Evolutionary conservation across 2,888 invertebrate genomes (phyloP).

Genomic region (Xanthia togata): DNA sequence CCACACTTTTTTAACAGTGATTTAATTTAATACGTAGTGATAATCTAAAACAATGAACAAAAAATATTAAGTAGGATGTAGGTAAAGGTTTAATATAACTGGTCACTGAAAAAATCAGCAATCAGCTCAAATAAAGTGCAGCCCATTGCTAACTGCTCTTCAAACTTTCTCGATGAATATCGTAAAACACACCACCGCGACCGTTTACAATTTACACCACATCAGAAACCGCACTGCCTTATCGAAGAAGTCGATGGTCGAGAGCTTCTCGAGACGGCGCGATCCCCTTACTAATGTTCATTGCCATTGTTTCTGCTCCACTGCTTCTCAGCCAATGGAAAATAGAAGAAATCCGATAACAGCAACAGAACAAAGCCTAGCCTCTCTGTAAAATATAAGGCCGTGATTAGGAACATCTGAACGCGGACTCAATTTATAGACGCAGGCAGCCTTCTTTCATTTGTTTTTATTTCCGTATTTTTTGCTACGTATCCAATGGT

Average conservation of each 20-base stretch:
- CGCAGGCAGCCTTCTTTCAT: constrained; percentile 19
- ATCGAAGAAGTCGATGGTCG: constrained; percentile 65
- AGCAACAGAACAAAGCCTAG: constrained; percentile 61
- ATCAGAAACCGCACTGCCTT: constrained; percentile 57
- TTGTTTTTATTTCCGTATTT: constrained; percentile 27
- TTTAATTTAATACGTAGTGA: not conserved
- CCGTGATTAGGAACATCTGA: constrained; percentile 58
- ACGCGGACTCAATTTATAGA: constrained; percentile 54
- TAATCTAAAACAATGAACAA: not conserved
- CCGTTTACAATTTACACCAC: constrained; percentile 55
- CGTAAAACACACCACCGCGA: constrained; percentile 27
- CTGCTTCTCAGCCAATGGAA: constrained; percentile 67
- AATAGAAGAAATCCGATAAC: constrained; percentile 69
- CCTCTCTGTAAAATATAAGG: constrained; percentile 50
- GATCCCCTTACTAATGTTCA: constrained; percentile 76
- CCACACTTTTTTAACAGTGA: not conserved
- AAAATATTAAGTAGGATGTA: not conserved
- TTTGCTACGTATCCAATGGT: constrained; percentile 43
- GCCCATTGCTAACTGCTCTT: not conserved
- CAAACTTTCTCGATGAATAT: not conserved
- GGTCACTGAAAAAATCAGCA: not conserved
- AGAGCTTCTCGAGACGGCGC: constrained; percentile 73
- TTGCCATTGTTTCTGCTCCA: constrained; percentile 76
- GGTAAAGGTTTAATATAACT: not conserved
- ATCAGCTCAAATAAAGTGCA: not conserved